phyloP scores from a whole-genome alignment of 2,888 invertebrate genomes.

The Entomobrya multifasciata region DNA sequence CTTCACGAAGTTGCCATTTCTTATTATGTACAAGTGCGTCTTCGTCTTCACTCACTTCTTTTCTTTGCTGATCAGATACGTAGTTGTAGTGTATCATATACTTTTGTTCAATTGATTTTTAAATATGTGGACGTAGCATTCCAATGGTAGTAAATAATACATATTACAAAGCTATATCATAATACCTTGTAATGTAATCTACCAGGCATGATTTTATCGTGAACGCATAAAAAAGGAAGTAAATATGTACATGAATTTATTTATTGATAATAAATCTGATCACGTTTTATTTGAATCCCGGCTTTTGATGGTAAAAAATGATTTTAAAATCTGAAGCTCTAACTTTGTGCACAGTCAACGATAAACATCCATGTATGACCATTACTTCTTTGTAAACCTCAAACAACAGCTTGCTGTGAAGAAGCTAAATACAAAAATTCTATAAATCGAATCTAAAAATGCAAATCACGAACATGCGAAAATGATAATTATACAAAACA shows the following conservation, averaged over 20 bases:
- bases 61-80: too few relatives aligned
- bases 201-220: background rate
- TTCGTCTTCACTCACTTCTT: background rate
- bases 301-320: constrained; percentile 20
- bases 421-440: too few relatives aligned
- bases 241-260: too few relatives aligned
- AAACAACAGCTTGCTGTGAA: too few relatives aligned
- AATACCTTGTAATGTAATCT: background rate
- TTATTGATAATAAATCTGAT: constrained; percentile 39
- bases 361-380: background rate
- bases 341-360: background rate
- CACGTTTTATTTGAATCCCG: constrained; percentile 34
- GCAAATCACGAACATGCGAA: background rate
- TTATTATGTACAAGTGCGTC: background rate
- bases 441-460: constrained; percentile 9
- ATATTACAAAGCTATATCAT: constrained; percentile 19
- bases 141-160: background rate
- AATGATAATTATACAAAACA: constrained; percentile 15
- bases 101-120: constrained; percentile 28
- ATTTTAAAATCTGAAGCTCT: constrained; percentile 21
- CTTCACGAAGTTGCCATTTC: constrained; percentile 58
- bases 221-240: constrained; percentile 22
- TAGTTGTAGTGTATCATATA: too few relatives aligned
- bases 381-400: too few relatives aligned
- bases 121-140: background rate